Base-by-base conservation (phyloP, 2,888 invertebrate species). In the Argyresthia albistria region DNA sequence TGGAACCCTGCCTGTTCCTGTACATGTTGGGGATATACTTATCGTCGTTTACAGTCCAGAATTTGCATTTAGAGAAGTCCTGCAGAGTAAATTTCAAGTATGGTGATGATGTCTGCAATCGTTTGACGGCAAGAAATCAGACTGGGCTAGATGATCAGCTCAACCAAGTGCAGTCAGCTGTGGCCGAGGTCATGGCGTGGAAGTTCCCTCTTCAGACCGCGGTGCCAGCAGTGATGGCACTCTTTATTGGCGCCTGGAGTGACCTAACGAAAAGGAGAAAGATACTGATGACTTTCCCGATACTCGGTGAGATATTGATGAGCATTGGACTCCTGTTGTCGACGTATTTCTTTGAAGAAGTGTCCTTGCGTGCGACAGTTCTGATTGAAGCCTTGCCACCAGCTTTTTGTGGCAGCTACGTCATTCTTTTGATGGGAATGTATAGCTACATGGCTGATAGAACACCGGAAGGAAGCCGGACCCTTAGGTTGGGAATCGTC, bases 1-100 rank as follows among this genome's bases (percentile, higher is more conserved):
- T 93, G 1, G 92, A 93, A 61, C 92, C 92, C 9, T 90, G 92
- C 61, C 69, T 92, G 57, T 90, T 91, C 57, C 80, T 88, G 57
- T 92, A 91, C 66, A 90, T 92, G 66, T 76, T 92, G 69, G 91
- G 92, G 56, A 90, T 89, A 47, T 89, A 90, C 1, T 69, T 91
- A 25, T 93, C 95, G 0, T 91, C 92, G 43, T 67, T 91, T 35
- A 89, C 90, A 0, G 80, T 90, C 9, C 80, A 82, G 57, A 89
- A 88, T 56, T 81, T 91, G 75, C 89, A 90, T 61, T 80, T 89
- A 59, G 90, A 91, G 65, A 90, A 90, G 63, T 82, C 89, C 3
- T 90, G 90, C 65, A 76, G 89, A 59, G 89, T 89, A 0, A 89
- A 90, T 60, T 80, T 82, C 49, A 66, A 78, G 43, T 88, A 80